A percentile compares a stretch with the other conserved stretches of the same genome.
These are phyloP conservation scores for Scaeva pyrastri DNA, from an alignment of 2,888 invertebrate genomes.

Conservation along the genomic window DNA sequence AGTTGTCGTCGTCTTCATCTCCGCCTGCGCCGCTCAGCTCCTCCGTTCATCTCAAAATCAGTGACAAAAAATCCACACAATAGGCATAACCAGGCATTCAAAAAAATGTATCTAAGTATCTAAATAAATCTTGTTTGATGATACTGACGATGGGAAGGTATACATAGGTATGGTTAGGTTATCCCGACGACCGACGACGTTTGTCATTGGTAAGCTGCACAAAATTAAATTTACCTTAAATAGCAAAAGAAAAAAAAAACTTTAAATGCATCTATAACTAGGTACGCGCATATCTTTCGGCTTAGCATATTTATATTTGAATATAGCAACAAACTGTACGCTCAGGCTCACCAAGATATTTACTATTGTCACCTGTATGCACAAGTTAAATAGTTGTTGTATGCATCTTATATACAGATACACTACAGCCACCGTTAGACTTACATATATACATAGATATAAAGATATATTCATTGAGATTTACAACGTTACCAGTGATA, in stretches of 20 bases:
- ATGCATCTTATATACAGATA: slow-evolving; percentile 6
- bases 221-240: slow-evolving; percentile 65
- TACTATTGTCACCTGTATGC: slow-evolving; percentile 70
- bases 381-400: slow-evolving; percentile 28
- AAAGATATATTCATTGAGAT: slow-evolving; percentile 24
- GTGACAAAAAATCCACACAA: slow-evolving; percentile 39
- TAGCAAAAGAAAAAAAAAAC: slow-evolving; percentile 29
- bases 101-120: slow-evolving; percentile 52
- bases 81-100: slow-evolving; percentile 13
- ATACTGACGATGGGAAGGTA: slow-evolving; percentile 40
- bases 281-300: slow-evolving; percentile 20
- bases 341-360: slow-evolving; percentile 41
- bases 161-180: not conserved
- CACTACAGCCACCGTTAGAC: slow-evolving; percentile 3
- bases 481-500: slow-evolving; percentile 58
- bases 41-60: not conserved
- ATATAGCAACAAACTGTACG: slow-evolving; percentile 52
- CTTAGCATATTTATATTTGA: slow-evolving; percentile 49
- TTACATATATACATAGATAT: slow-evolving; percentile 31
- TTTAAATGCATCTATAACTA: slow-evolving; percentile 25
- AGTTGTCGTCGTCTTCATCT: not conserved
- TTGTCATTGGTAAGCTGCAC: slow-evolving; percentile 29
- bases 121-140: slow-evolving; percentile 67
- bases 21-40: not conserved
- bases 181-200: not conserved